These are phyloP conservation scores for Microctonus aethiopoides DNA, from an alignment of 2,888 invertebrate genomes.

Conservation along the genomic window DNA sequence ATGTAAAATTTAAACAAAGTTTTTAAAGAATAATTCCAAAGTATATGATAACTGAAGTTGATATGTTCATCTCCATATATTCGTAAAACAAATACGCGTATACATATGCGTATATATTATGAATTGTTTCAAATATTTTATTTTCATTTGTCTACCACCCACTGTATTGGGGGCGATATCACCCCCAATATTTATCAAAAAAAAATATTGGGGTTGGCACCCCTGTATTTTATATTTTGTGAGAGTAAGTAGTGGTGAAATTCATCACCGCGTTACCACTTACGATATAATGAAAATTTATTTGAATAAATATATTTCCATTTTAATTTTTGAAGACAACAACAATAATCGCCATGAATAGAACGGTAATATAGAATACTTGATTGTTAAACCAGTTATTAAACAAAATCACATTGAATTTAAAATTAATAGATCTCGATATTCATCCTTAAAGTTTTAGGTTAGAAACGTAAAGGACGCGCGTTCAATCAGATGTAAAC, in stretches of 20 bases:
- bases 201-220: slow-evolving; percentile 44
- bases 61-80: no score
- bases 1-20: no score
- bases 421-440: background rate
- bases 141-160: background rate
- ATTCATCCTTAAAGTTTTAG: slow-evolving; percentile 20
- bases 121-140: background rate
- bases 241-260: background rate
- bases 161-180: background rate
- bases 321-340: background rate
- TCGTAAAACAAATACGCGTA: no score
- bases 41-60: no score
- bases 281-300: no score
- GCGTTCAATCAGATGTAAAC: slow-evolving; percentile 3
- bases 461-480: slow-evolving; percentile 30
- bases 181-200: background rate
- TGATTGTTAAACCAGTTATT: background rate
- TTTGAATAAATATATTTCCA: slow-evolving; percentile 31
- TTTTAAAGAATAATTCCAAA: no score
- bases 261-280: no score
- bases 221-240: slow-evolving; percentile 36
- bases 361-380: slow-evolving; percentile 47
- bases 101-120: background rate
- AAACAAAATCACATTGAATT: background rate
- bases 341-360: slow-evolving; percentile 46